A percentile compares a stretch with the other conserved stretches of the same genome.
Evolutionary conservation across 2,113 vertebrate species (phyloP).

Genomic region (cattle (Bos taurus)): ARS-UCD2.0 NC_037340.1:77631001-77631500

Average conservation of each 20-base stretch:
- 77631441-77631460: background rate
- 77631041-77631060: background rate
- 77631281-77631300: background rate
- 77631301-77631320: background rate
- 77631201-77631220: background rate
- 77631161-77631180: background rate
- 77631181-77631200: background rate
- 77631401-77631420: background rate
- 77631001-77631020: background rate
- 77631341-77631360: background rate
- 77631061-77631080: background rate
- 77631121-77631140: background rate
- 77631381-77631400: background rate
- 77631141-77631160: background rate
- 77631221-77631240: background rate
- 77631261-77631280: background rate
- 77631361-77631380: accelerated
- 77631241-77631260: background rate
- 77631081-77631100: background rate
- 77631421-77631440: background rate
- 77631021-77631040: background rate
- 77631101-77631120: background rate
- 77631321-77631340: background rate
- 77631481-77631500: background rate
- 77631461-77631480: background rate